These are phyloP conservation scores for Cydia amplana DNA, from an alignment of 1,140 invertebrate species.

Conservation along the genomic window DNA sequence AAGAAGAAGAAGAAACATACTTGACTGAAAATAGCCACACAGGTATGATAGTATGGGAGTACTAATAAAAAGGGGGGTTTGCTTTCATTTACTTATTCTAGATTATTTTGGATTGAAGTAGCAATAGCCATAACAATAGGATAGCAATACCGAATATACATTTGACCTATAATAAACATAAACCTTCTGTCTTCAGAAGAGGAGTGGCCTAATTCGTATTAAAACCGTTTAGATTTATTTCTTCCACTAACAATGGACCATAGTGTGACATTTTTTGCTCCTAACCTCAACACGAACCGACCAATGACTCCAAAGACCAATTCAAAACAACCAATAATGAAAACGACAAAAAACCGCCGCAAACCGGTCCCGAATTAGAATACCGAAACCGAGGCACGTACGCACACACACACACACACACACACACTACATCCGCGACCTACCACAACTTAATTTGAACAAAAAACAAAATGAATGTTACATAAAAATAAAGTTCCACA, in stretches of 20 bases:
- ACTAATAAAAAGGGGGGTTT: no score
- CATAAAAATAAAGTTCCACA: slow-evolving; percentile 50
- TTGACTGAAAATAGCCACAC: no score
- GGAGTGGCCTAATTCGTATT: no score
- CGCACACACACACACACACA: slow-evolving; percentile 46
- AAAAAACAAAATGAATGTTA: slow-evolving; percentile 48
- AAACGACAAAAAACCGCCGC: slow-evolving; percentile 45
- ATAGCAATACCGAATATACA: no score
- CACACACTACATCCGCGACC: slow-evolving; percentile 49
- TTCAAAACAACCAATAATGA: slow-evolving; percentile 39
- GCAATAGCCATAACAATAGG: no score
- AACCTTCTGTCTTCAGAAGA: no score
- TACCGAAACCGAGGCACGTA: slow-evolving; percentile 52
- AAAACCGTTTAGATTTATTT: background rate
- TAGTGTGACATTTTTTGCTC: slow-evolving; percentile 6
- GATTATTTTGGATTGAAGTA: no score
- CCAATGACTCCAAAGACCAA: slow-evolving; percentile 41
- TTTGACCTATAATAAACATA: no score
- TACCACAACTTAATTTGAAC: slow-evolving; percentile 57
- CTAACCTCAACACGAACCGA: background rate
- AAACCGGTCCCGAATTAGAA: slow-evolving; percentile 63
- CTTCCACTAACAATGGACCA: background rate
- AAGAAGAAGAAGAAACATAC: no score
- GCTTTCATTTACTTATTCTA: no score
- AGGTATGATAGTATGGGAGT: no score